Conservation (phyloP, 53 echinoderm and acorn worm species). For the Luidia sarsii region DNA sequence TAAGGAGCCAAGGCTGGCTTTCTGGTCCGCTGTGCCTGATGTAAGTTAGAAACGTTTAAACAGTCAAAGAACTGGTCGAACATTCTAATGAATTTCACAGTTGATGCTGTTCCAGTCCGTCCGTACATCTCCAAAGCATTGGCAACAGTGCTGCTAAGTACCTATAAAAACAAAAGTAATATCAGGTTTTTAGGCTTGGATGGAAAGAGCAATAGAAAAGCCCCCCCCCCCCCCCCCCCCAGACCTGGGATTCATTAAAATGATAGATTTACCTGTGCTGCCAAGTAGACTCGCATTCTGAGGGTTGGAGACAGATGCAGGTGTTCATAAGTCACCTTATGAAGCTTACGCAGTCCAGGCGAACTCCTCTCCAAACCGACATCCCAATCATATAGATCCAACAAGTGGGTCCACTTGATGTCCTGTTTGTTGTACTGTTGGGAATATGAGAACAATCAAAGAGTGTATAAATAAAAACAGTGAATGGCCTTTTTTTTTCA, state of each 20-base stretch:
- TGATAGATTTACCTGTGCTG: too few species aligned
- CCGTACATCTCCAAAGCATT: slow-evolving; percentile 42
- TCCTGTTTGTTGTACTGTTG: too few species aligned
- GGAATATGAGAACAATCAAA: too few species aligned
- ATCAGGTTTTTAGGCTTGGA: too few species aligned
- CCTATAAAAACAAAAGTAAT: slow-evolving; percentile 25
- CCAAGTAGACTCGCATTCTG: slow-evolving; percentile 37
- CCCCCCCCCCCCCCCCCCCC: too few species aligned
- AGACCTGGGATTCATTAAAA: neutral
- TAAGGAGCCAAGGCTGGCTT: slow-evolving; percentile 28
- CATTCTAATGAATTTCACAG: slow-evolving; percentile 51
- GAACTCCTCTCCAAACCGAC: too few species aligned
- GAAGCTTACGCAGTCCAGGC: slow-evolving; percentile 14
- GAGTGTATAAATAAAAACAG: too few species aligned
- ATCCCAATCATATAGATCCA: too few species aligned
- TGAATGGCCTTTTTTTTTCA: too few species aligned
- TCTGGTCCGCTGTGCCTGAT: neutral
- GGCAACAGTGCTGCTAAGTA: slow-evolving; percentile 51
- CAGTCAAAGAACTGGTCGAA: slow-evolving; percentile 59
- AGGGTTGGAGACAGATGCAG: slow-evolving; percentile 15
- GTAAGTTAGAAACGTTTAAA: slow-evolving; percentile 27
- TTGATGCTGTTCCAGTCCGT: neutral
- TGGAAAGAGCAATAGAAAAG: too few species aligned
- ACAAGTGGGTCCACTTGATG: too few species aligned
- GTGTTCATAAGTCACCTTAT: slow-evolving; percentile 21